These are phyloP conservation scores for Fulica atra DNA, from an alignment of 2,113 vertebrate genomes.

Conservation along the genomic window DNA sequence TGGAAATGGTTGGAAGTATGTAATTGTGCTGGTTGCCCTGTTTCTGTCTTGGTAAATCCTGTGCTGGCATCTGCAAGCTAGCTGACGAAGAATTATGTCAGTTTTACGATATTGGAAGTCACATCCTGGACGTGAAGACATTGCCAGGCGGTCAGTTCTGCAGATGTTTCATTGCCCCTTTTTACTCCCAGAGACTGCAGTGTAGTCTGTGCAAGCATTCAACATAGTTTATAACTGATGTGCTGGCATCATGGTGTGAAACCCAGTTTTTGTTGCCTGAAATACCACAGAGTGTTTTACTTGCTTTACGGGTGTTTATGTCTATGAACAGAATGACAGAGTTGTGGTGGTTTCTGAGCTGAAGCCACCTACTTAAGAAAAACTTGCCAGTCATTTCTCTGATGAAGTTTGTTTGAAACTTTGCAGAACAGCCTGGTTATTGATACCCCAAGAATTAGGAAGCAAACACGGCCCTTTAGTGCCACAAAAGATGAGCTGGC, in stretches of 20 bases:
- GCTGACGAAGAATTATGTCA: not conserved
- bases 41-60: not conserved
- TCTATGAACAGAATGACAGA: not conserved
- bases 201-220: not conserved
- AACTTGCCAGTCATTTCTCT: not conserved
- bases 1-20: not conserved
- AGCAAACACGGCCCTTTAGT: constrained; percentile 95
- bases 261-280: not conserved
- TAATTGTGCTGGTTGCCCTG: not conserved
- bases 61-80: not conserved
- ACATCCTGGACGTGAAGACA: not conserved
- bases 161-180: not conserved
- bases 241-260: not conserved
- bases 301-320: not conserved
- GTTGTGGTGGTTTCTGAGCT: not conserved
- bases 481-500: constrained; percentile 96
- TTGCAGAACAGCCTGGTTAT: constrained; percentile 98
- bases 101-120: not conserved
- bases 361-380: not conserved
- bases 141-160: not conserved
- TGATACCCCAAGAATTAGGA: constrained; percentile 95
- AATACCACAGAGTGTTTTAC: not conserved
- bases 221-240: not conserved
- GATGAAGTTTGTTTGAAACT: constrained; percentile 23
- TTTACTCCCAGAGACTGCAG: not conserved